Evolutionary conservation across 23 tunicate genomes (phyloP), one percentile per base, ranked within the genome.

Genomic region (Corella eumyota): DNA sequence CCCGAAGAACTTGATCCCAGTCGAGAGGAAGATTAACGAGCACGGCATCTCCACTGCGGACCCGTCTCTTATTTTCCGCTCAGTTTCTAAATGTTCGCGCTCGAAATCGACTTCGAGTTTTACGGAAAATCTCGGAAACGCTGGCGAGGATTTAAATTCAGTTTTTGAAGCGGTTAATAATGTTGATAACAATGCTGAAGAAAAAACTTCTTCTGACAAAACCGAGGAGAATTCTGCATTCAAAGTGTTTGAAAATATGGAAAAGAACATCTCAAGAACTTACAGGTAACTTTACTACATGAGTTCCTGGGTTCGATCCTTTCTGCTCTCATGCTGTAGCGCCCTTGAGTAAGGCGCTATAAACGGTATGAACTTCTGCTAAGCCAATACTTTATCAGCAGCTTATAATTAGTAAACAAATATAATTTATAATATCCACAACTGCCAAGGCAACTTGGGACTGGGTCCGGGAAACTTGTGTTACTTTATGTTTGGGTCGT

Each of bases 11-110:
- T 28, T 28, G 9, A 66, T 26, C 21, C 30, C 38, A 25, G 63
- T 31, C 4, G 36, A 24, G 32, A 32, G 32, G 19, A 52, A 29
- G 24, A 38, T 66, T 5, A 45, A 66, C 50, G 71, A 66, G 59
- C 59, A 66, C 32, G 71, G 71, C 4, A 50, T 68, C 26, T 68
- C 74, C 2, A 55, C 63, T 19, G 63, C 56, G 1, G 62, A 56
- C 23, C 61, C 74, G 1, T 36, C 63, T 3, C 22, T 46, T 3
- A 4, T 55, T 6, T 68, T 62, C 36, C n/a, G n/a, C n/a, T n/a
- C n/a, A n/a, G n/a, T n/a, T n/a, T n/a, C 9, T 34, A 35, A 13
- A 44, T 44, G 65, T 3, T 35, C 65, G 4, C 33, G 46, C 19
- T 32, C 71, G n/a, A 62, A 35, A 35, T 62, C 68, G 28, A 62